A percentile compares a stretch with the other conserved stretches of the same genome.
phyloP scores from a whole-genome alignment of 2,797 vertebrate genomes.

The Diplodus sargus region DNA sequence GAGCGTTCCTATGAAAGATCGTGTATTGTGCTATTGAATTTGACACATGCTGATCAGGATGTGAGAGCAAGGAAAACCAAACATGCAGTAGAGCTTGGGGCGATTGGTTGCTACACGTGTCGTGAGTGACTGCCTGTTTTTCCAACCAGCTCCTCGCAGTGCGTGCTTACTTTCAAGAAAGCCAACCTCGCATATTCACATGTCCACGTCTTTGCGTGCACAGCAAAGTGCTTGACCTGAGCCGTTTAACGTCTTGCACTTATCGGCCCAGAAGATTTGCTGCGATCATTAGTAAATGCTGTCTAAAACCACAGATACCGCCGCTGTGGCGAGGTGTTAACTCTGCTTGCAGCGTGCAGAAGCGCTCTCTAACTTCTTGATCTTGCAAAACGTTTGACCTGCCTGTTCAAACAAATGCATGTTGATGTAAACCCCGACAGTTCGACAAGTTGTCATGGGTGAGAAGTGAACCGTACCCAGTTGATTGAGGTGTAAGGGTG shows the following conservation, averaged over 20 bases:
- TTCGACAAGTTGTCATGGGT: background rate
- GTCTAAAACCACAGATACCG: slow-evolving; percentile 28
- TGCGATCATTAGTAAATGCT: background rate
- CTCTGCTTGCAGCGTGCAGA: slow-evolving; percentile 13
- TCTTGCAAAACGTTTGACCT: background rate
- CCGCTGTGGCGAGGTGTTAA: slow-evolving; percentile 8
- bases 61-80: slow-evolving; percentile 1
- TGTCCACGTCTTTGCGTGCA: background rate
- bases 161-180: background rate
- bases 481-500: background rate
- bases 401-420: background rate
- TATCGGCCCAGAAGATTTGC: background rate
- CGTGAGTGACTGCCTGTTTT: background rate
- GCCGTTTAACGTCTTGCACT: background rate
- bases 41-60: slow-evolving; percentile 6
- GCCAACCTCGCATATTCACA: background rate
- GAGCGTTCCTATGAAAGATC: no score
- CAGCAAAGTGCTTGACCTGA: background rate
- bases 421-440: background rate
- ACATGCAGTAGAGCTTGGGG: background rate
- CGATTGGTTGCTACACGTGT: background rate
- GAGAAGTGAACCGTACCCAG: background rate
- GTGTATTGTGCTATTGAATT: background rate
- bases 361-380: background rate
- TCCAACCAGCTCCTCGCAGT: background rate